phyloP scores from a whole-genome alignment of 2,113 vertebrate species.

The Cyprinus carpio region DNA sequence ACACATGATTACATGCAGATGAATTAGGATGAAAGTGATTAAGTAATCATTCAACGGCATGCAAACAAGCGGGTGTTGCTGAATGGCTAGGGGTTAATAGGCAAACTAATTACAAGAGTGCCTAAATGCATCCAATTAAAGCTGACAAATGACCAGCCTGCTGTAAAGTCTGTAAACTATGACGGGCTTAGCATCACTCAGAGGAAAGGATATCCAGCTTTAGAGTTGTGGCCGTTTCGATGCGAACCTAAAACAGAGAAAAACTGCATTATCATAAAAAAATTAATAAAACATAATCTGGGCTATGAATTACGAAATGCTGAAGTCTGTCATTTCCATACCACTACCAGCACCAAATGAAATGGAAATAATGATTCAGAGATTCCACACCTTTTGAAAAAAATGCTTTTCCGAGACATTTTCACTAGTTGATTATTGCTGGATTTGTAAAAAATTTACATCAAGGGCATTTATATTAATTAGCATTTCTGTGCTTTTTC shows the following conservation, averaged over 20 bases:
- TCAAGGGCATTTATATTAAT: not conserved
- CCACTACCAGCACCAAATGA: not conserved
- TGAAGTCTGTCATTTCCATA: not conserved
- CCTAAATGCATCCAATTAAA: conserved; percentile 8
- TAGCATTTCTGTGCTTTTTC: not conserved
- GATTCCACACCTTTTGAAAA: not conserved
- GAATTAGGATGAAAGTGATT: conserved; percentile 9
- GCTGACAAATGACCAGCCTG: conserved; percentile 7
- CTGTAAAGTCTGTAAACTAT: not conserved
- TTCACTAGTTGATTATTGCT: not conserved
- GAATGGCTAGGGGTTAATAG: conserved; percentile 10
- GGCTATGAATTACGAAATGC: not conserved
- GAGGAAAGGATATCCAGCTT: conserved; percentile 95
- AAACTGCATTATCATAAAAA: conserved; percentile 21
- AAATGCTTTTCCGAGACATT: not conserved
- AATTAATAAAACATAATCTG: not conserved
- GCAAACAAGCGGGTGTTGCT: conserved; percentile 6
- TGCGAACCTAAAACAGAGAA: conserved; percentile 85
- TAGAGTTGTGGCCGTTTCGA: conserved; percentile 94
- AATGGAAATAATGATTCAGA: conserved; percentile 7
- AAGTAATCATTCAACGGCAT: not conserved
- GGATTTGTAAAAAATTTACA: not conserved
- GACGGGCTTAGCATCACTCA: not conserved
- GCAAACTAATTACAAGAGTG: conserved; percentile 35
- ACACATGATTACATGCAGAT: conserved; percentile 29